These are phyloP conservation scores for Conopomorpha cramerella DNA, from an alignment of 1,140 invertebrate genomes.

Conservation along the genomic window DNA sequence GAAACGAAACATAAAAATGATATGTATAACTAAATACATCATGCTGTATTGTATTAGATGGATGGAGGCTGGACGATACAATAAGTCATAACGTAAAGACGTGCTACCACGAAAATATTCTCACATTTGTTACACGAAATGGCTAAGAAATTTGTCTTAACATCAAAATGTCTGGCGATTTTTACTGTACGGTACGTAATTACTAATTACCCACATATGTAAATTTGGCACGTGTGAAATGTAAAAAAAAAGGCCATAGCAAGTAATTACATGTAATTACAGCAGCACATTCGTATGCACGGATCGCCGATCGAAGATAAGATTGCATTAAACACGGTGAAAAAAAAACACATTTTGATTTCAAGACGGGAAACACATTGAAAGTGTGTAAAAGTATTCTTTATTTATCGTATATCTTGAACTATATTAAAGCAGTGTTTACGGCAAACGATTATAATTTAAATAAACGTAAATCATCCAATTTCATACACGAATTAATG, in stretches of 20 bases:
- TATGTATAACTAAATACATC: slow-evolving; percentile 58
- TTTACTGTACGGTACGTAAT: slow-evolving; percentile 35
- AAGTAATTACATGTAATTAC: slow-evolving; percentile 53
- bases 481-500: too few relatives aligned
- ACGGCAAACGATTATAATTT: too few relatives aligned
- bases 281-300: slow-evolving; percentile 47
- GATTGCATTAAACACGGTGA: slow-evolving; percentile 51
- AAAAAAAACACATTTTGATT: slow-evolving; percentile 60
- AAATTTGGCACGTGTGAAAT: slow-evolving; percentile 53
- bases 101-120: slow-evolving; percentile 44
- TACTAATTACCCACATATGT: slow-evolving; percentile 51
- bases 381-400: slow-evolving; percentile 36
- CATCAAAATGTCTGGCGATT: slow-evolving; percentile 36
- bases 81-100: slow-evolving; percentile 39
- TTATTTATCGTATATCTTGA: too few relatives aligned
- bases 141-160: slow-evolving; percentile 34
- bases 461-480: too few relatives aligned
- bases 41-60: slow-evolving; percentile 54
- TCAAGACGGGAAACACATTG: slow-evolving; percentile 44
- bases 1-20: slow-evolving; percentile 29
- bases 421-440: too few relatives aligned
- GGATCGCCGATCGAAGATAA: slow-evolving; percentile 50
- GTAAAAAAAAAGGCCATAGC: slow-evolving; percentile 49
- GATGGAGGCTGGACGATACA: slow-evolving; percentile 51
- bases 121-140: slow-evolving; percentile 39